Conservation (phyloP, 30 jellyfish, hydroid and myxozoan species). For the Turritopsis dohrnii region DNA sequence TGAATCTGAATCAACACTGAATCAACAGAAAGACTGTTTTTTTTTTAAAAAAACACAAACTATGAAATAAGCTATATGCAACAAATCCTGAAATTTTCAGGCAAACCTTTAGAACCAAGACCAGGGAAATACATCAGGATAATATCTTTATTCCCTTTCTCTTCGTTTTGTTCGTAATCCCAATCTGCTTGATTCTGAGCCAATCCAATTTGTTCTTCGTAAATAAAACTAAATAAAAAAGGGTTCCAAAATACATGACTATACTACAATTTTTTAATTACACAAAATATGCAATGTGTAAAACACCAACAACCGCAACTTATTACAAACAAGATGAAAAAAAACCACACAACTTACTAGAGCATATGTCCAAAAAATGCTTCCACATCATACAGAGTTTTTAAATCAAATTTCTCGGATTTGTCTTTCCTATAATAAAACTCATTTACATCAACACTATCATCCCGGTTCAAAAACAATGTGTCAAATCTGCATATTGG, state of each 20-base stretch:
- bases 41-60: background rate
- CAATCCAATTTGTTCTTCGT: background rate
- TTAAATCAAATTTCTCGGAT: background rate
- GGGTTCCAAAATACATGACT: no score
- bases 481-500: no score
- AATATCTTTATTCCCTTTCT: constrained; percentile 3
- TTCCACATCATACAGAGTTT: constrained; percentile 1
- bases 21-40: background rate
- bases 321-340: background rate
- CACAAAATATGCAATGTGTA: no score
- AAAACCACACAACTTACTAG: background rate
- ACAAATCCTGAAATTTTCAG: background rate
- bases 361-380: background rate
- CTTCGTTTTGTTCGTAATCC: background rate
- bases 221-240: background rate
- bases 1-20: no score
- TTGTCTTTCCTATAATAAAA: background rate
- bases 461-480: background rate
- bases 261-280: no score
- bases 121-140: background rate
- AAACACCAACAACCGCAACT: no score
- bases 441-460: no score
- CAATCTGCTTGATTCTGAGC: background rate
- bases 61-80: no score
- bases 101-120: background rate